Base-by-base conservation (phyloP, 1,140 invertebrate species). In the Contarinia nasturtii region DNA sequence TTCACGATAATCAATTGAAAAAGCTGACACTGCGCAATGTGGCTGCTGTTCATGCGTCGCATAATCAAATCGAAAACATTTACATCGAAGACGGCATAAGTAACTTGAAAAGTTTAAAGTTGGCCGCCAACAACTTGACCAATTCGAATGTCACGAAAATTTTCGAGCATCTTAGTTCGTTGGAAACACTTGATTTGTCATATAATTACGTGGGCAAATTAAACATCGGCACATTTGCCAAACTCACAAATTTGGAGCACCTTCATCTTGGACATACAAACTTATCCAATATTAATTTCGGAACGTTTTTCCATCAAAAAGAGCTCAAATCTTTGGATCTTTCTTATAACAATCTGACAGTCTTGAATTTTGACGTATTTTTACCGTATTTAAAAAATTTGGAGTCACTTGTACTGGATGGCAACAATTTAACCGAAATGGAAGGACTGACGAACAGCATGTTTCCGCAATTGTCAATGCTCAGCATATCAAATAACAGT, bases 341-440 rank as follows among this genome's bases (percentile, higher is more conserved):
- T 33, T 57, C 60, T 0, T 62, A 57, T 38, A 63, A 63, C 48
- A 63, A 63, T 44, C 44, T 63, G 21, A 59, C 52, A 33, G 47
- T 41, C 18, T 52, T 63, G 17, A 63, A 63, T 52, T 45, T 63
- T 52, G 57, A 63, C 42, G 46, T 63, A 7, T 63, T 63, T 49
- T 55, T 61, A 45, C 61, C 61, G 11, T 60, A 63, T 36, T 19
- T 63, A 33, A 47, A 42, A 4, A 61, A 60, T n/a, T 37, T 63
- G 0, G 52, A 54, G 33, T 51, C 57, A 47, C 58, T 63, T 22
- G 53, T 52, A 19, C 50, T 63, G 8, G 61, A 63, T 38, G 61
- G 58, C 14, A 63, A 63, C 43, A 48, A 49, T 10, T 43, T 63
- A 7, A 50, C 20, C 2, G 60, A 63, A 27, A 48, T 63, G 20